These are phyloP conservation scores for Sciurus vulgaris DNA, from an alignment of 2,797 vertebrate species.

Conservation along the genomic window DNA sequence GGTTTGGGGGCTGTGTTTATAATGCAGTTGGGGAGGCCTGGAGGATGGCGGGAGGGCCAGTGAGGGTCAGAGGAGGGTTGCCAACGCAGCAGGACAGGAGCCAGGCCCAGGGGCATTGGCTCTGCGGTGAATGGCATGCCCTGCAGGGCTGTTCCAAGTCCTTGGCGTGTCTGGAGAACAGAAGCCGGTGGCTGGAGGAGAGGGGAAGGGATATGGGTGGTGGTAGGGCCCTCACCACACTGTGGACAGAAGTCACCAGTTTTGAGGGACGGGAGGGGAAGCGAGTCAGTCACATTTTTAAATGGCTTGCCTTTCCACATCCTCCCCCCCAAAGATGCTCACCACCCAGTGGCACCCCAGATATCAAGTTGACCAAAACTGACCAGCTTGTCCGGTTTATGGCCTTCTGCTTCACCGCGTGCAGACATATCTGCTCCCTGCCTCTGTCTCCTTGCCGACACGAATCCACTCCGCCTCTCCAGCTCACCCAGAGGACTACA, in stretches of 20 bases:
- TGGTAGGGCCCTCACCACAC: background rate
- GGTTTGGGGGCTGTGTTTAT: fast-evolving
- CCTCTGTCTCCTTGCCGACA: background rate
- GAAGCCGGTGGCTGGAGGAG: background rate
- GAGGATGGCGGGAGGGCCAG: fast-evolving
- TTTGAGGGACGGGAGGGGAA: background rate
- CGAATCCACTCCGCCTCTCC: background rate
- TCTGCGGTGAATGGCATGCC: background rate
- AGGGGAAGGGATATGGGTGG: too few relatives aligned
- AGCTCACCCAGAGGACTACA: background rate
- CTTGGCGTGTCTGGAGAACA: background rate
- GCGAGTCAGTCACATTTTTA: too few relatives aligned
- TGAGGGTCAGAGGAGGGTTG: background rate
- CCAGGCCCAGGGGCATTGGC: background rate
- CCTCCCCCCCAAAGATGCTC: background rate
- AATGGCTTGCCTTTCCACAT: background rate
- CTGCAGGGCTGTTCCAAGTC: background rate
- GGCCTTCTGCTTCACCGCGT: background rate
- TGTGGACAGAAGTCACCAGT: background rate
- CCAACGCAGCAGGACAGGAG: too few relatives aligned
- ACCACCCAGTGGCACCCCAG: too few relatives aligned
- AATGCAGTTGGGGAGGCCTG: background rate
- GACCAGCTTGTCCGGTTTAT: too few relatives aligned
- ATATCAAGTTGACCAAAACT: background rate
- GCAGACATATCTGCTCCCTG: background rate